A percentile compares a stretch with the other conserved stretches of the same genome.
Evolutionary conservation across 2,113 vertebrate species (phyloP).

Genomic region (Lasiurus cinereus): DNA sequence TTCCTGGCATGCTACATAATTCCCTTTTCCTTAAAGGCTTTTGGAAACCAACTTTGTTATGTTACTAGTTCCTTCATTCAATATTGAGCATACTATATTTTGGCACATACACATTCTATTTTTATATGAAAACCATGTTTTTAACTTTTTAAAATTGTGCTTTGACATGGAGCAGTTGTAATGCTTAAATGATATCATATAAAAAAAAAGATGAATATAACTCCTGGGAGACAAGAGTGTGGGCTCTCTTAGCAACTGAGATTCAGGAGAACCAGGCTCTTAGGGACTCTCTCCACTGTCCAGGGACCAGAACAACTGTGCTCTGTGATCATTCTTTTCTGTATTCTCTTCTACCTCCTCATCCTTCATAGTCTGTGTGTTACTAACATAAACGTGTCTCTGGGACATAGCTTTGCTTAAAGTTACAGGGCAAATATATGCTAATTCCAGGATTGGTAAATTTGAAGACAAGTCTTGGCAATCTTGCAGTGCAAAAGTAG

Average conservation of each 20-base stretch:
- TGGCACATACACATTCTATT: neutral
- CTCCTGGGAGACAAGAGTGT: neutral
- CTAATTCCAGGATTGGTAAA: slow-evolving; percentile 33
- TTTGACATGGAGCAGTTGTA: neutral
- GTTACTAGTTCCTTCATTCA: neutral
- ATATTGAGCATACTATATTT: neutral
- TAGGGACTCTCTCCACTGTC: neutral
- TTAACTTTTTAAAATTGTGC: neutral
- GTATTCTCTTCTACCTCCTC: neutral
- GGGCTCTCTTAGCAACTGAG: neutral
- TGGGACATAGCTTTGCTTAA: slow-evolving; percentile 18
- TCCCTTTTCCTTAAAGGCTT: neutral
- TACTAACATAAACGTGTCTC: neutral
- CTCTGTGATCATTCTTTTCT: neutral
- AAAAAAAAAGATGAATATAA: neutral
- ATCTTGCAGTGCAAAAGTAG: neutral
- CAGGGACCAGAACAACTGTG: neutral
- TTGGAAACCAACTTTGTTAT: neutral
- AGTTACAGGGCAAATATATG: neutral
- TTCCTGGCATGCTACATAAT: neutral
- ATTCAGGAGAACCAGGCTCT: neutral
- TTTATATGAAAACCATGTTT: neutral
- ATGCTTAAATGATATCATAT: neutral
- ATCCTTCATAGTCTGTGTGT: neutral
- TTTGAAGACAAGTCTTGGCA: slow-evolving; percentile 27